phyloP scores from a whole-genome alignment of 2,797 vertebrate species.

The Sorex maritimensis region DNA sequence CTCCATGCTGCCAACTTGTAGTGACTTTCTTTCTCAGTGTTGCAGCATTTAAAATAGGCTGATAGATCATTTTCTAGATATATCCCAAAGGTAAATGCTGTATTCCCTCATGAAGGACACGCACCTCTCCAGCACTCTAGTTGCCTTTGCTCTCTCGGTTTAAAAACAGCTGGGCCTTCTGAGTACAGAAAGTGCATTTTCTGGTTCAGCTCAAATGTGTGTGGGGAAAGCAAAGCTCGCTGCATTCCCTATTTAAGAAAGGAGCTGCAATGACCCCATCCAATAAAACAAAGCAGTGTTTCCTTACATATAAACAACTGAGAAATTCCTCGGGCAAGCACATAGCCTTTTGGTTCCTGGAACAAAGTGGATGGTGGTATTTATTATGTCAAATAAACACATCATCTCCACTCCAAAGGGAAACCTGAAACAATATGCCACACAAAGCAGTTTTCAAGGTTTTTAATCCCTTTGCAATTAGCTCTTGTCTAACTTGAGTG shows the following conservation, averaged over 20 bases:
- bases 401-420: slow-evolving; percentile 78
- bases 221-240: slow-evolving; percentile 60
- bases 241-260: slow-evolving; percentile 69
- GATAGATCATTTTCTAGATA: background rate
- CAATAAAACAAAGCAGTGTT: slow-evolving; percentile 78
- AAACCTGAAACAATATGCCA: slow-evolving; percentile 79
- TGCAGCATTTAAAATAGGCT: slow-evolving; percentile 40
- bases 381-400: slow-evolving; percentile 86
- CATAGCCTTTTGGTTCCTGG: slow-evolving; percentile 77
- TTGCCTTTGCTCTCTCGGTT: slow-evolving; percentile 26
- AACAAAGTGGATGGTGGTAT: slow-evolving; percentile 80
- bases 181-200: slow-evolving; percentile 44
- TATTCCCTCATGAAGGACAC: background rate
- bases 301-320: slow-evolving; percentile 81
- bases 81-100: background rate
- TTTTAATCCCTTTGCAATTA: slow-evolving; percentile 70
- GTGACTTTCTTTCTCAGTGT: background rate
- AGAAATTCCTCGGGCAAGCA: slow-evolving; percentile 80
- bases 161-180: slow-evolving; percentile 48
- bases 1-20: slow-evolving; percentile 25
- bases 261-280: slow-evolving; percentile 24
- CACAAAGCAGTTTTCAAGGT: slow-evolving; percentile 82
- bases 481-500: slow-evolving; percentile 49
- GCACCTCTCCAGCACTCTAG: slow-evolving; percentile 17
- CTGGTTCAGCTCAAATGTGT: slow-evolving; percentile 63